Base-by-base conservation (phyloP, 2,888 invertebrate species). In the Nipponacmea schrenckii region DNA sequence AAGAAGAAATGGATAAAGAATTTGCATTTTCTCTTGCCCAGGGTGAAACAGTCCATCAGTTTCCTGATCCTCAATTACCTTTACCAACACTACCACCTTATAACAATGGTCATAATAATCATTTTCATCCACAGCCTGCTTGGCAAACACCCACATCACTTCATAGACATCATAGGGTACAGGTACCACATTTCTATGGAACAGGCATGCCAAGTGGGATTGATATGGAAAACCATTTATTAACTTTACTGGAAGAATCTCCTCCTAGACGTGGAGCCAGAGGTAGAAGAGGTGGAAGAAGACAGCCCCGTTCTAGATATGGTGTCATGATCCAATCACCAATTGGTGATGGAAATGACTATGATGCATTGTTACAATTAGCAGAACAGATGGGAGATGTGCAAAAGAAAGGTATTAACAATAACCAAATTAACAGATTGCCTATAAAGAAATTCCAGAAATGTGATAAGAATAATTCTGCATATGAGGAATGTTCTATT, bases 401-500 rank as follows among this genome's bases (percentile, higher is more conserved):
- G 2, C 80, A 77, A 27, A 69, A 74, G 4, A 78, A 79, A 65
- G 84, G 84, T 20, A 65, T 84, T 5, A 72, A 74, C 10, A 75
- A 78, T 48, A 15, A 67, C 2, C 75, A 82, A 26, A 70, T 77
- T 31, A 71, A 78, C 45, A 71, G 77, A 14, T 74, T 81, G 72
- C 80, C 82, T 2, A 70, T 78, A 20, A 76, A 79, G 17, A 67
- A 71, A 8, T 83, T 74, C 69, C 76, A 77, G 63, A 74, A 72
- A 14, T n/a, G 24, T 1, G 63, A 68, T 24, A 67, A 66, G 24
- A 62, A 65, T 14, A 26, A 64, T 8, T 73, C 69, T 46, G 75
- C 78, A 27, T 65, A 27, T 17, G 71, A 73, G 15, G 81, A 81
- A 46, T 87, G 87, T 73, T 80, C 81, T 66, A 84, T 87, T 17